Base-by-base conservation (phyloP, 2,888 invertebrate species). In the Microctonus hyperodae region DNA sequence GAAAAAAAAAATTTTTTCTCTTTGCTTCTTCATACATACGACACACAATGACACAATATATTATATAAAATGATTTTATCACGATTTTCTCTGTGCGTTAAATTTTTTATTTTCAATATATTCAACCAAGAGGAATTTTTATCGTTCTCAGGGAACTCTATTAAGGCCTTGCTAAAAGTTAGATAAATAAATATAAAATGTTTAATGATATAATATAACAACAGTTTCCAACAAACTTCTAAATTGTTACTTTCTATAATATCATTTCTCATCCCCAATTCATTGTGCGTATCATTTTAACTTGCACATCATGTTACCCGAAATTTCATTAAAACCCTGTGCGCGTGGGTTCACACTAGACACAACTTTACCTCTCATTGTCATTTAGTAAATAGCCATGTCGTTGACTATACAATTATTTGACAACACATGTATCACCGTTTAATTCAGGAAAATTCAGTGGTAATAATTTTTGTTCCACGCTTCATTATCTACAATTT, bases 281-380 rank as follows among this genome's bases (percentile, higher is more conserved):
- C 7, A n/a, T 57, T 35, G 55, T 55, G 31, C 16, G 7, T 44
- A 20, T 44, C 16, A 44, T 44, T 44, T 44, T 5, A n/a, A 44
- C 16, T 16, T 7, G 20, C 16, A 9, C 44, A n/a, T 44, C 59
- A 44, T n/a, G 59, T 40, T 33, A 16, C 25, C 9, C 13, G 31
- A 59, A 59, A 59, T 59, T 59, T 59, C 59, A 59, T 59, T 59
- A 59, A 40, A 44, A 44, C 44, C 16, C 44, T n/a, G n/a, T n/a
- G n/a, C n/a, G n/a, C 16, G 44, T 44, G 44, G 20, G 44, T 44
- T 37, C 16, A n/a, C 44, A 48, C 44, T 28, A 44, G 9, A 28
- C 16, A 10, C 59, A 23, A 25, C 16, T 59, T 28, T 16, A 20
- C 10, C 31, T 59, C 31, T 48, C 59, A 59, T 59, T 48, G 40